A percentile compares a stretch with the other conserved stretches of the same genome.
phyloP scores from a whole-genome alignment of 1,140 invertebrate species.

The Paracyclopina nana region DNA sequence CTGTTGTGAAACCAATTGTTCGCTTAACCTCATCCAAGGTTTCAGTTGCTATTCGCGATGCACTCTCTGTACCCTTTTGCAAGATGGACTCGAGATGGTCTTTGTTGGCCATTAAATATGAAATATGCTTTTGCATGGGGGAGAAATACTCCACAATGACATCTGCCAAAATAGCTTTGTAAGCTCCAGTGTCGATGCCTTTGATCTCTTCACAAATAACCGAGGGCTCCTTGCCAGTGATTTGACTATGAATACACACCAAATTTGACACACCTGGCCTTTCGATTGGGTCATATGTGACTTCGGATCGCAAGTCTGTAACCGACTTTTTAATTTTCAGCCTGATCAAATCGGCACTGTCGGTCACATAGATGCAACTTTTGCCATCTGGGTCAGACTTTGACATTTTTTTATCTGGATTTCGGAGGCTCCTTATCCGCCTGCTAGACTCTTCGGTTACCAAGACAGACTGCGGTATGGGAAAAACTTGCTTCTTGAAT shows the following conservation, averaged over 20 bases:
- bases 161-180: conserved; percentile 54
- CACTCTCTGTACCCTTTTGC: too few relatives aligned
- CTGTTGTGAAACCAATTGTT: too few relatives aligned
- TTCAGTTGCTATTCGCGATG: too few relatives aligned
- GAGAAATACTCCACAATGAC: conserved; percentile 43
- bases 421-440: conserved; percentile 53
- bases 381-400: conserved; percentile 67
- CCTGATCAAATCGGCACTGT: conserved; percentile 49
- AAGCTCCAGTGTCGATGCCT: conserved; percentile 51
- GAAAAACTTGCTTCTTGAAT: conserved; percentile 51
- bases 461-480: conserved; percentile 1
- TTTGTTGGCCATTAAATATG: too few relatives aligned
- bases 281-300: conserved; percentile 52
- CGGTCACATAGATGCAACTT: conserved; percentile 56
- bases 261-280: conserved; percentile 76
- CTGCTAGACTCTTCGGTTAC: conserved; percentile 19
- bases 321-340: conserved; percentile 74
- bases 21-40: too few relatives aligned
- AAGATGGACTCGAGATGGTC: too few relatives aligned
- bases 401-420: conserved; percentile 88
- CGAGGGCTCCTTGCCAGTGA: conserved; percentile 43
- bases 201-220: conserved; percentile 46
- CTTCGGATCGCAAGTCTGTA: conserved; percentile 66
- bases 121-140: conserved; percentile 55
- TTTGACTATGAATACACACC: conserved; percentile 55